A percentile compares a stretch with the other conserved stretches of the same genome.
Evolutionary conservation across 2,113 vertebrate genomes (phyloP).

Genomic region (Turnix velox): DNA sequence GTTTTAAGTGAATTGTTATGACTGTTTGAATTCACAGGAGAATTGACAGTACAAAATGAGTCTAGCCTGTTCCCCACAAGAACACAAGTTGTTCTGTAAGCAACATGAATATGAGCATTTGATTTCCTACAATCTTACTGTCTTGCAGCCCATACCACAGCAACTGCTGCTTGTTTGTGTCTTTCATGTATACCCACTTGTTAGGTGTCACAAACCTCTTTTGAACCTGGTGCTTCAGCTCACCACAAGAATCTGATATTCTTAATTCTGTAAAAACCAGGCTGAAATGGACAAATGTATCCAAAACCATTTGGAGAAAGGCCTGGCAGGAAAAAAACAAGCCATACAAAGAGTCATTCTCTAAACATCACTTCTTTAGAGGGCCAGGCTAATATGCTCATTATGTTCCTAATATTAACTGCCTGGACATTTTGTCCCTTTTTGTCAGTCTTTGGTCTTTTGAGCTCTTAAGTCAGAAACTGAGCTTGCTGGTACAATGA

Average conservation of each 20-base stretch:
- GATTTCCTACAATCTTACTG: neutral
- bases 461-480: neutral
- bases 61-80: conserved; percentile 1
- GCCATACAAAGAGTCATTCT: neutral
- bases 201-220: neutral
- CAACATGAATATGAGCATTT: neutral
- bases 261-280: neutral
- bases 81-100: conserved; percentile 9
- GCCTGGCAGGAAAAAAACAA: neutral
- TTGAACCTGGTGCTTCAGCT: neutral
- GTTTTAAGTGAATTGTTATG: conserved; percentile 41
- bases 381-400: neutral
- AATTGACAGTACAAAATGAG: neutral
- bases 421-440: neutral
- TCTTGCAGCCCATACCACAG: neutral
- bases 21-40: conserved; percentile 32
- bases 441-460: neutral
- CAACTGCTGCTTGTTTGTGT: neutral
- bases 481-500: neutral
- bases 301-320: neutral
- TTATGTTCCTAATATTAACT: neutral
- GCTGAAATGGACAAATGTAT: neutral
- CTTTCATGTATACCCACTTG: neutral
- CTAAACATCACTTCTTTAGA: neutral
- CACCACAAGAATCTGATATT: neutral